A percentile compares a stretch with the other conserved stretches of the same genome.
These are phyloP conservation scores for Lamprologus sp. DNA, from an alignment of 2,113 vertebrate species.

Conservation along the genomic window DNA sequence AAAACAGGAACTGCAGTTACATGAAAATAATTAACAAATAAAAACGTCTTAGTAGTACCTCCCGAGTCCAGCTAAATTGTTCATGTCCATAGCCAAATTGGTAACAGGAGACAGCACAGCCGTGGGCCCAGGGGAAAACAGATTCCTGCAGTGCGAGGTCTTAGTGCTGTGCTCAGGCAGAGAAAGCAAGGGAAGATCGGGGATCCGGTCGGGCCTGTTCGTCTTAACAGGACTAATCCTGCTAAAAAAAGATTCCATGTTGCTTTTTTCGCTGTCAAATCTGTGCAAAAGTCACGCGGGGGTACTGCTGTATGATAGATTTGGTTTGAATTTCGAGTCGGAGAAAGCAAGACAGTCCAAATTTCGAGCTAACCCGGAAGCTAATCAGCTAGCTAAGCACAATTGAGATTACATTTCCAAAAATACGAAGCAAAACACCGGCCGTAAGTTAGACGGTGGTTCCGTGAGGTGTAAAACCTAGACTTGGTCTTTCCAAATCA, in stretches of 20 bases:
- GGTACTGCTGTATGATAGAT: accelerated
- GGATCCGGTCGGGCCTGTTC: conserved; percentile 49
- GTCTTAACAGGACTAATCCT: conserved; percentile 29
- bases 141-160: conserved; percentile 58
- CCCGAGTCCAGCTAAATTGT: conserved; percentile 75
- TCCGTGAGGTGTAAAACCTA: background rate
- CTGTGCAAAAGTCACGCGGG: background rate
- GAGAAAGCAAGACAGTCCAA: background rate
- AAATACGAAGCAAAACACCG: background rate
- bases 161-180: conserved; percentile 24
- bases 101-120: conserved; percentile 80
- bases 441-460: background rate
- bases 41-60: conserved; percentile 61
- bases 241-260: conserved; percentile 52
- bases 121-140: conserved; percentile 63
- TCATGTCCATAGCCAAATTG: conserved; percentile 78
- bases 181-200: conserved; percentile 28
- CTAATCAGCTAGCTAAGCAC: conserved; percentile 17
- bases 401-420: conserved; percentile 2
- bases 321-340: background rate
- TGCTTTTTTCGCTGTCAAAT: background rate
- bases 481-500: background rate
- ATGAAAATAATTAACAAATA: background rate
- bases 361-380: conserved; percentile 32
- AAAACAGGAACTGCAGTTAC: background rate